Evolutionary conservation across 2,797 vertebrate genomes (phyloP).

Genomic region (Scleropages formosus): DNA sequence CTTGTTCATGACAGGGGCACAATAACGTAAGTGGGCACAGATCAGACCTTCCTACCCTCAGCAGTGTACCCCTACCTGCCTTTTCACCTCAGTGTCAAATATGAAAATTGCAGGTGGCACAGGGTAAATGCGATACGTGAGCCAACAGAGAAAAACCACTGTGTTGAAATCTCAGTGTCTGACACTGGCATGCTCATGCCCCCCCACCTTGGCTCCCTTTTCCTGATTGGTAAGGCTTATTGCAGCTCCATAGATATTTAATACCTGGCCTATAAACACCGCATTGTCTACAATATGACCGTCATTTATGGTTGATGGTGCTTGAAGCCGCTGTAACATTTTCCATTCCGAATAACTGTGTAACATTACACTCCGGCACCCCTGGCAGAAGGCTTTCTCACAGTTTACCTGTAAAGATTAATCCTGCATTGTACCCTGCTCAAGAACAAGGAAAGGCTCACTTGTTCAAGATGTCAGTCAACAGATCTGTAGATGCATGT

Average conservation of each 20-base stretch:
- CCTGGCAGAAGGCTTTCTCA: neutral
- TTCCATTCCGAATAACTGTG: slow-evolving; percentile 14
- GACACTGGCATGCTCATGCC: neutral
- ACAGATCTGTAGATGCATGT: too few relatives aligned
- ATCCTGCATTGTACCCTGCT: neutral
- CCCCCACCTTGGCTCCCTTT: neutral
- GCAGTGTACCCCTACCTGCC: neutral
- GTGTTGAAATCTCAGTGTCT: slow-evolving; percentile 21
- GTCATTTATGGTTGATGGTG: slow-evolving; percentile 32
- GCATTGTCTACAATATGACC: slow-evolving; percentile 18
- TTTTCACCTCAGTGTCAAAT: neutral
- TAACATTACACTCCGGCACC: slow-evolving; percentile 7
- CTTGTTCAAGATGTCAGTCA: too few relatives aligned
- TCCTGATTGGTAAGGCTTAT: slow-evolving; percentile 23
- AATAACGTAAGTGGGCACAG: too few relatives aligned
- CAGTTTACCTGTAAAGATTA: too few relatives aligned
- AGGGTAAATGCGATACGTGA: slow-evolving; percentile 1
- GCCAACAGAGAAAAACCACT: slow-evolving; percentile 19
- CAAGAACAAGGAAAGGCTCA: too few relatives aligned
- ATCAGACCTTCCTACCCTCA: too few relatives aligned
- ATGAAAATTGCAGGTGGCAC: slow-evolving; percentile 16
- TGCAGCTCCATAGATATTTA: slow-evolving; percentile 30
- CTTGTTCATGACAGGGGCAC: too few relatives aligned
- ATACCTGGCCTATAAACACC: slow-evolving; percentile 33
- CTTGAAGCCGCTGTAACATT: neutral